Evolutionary conservation across 2,797 vertebrate genomes (phyloP).

Genomic region (Mus caroli): DNA sequence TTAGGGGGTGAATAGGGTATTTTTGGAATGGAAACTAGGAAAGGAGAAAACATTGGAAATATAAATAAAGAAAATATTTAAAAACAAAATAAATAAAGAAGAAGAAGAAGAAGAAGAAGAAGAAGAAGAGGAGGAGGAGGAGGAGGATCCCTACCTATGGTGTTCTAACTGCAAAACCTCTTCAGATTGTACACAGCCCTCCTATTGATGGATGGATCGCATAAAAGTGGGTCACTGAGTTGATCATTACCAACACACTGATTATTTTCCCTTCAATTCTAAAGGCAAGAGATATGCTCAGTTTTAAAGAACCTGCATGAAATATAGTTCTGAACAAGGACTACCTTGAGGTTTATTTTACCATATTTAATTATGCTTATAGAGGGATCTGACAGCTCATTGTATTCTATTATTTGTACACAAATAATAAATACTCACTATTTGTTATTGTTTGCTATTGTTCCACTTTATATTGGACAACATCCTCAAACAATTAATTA

Average conservation of each 20-base stretch:
- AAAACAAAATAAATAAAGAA: no score
- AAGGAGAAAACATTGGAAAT: no score
- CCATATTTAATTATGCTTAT: conserved; percentile 31
- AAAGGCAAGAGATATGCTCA: background rate
- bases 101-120: no score
- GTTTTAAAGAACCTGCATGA: conserved; percentile 16
- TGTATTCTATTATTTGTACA: background rate
- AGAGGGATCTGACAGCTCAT: background rate
- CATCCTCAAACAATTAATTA: conserved; percentile 60
- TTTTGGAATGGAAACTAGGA: no score
- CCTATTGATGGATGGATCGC: conserved; percentile 20
- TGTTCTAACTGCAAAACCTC: background rate
- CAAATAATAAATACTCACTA: background rate
- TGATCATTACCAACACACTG: conserved; percentile 51
- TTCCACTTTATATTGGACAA: conserved; percentile 40
- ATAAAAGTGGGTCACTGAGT: conserved; percentile 47
- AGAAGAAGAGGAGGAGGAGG: no score
- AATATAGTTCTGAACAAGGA: background rate
- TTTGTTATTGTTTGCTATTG: background rate
- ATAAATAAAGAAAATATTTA: no score
- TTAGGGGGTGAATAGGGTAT: no score
- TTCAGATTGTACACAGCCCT: background rate
- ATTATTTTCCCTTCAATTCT: conserved; percentile 31
- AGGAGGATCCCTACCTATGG: background rate
- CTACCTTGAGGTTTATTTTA: conserved; percentile 26